phyloP scores from a whole-genome alignment of 2,113 vertebrate genomes.

The Capricornis sumatraensis region DNA sequence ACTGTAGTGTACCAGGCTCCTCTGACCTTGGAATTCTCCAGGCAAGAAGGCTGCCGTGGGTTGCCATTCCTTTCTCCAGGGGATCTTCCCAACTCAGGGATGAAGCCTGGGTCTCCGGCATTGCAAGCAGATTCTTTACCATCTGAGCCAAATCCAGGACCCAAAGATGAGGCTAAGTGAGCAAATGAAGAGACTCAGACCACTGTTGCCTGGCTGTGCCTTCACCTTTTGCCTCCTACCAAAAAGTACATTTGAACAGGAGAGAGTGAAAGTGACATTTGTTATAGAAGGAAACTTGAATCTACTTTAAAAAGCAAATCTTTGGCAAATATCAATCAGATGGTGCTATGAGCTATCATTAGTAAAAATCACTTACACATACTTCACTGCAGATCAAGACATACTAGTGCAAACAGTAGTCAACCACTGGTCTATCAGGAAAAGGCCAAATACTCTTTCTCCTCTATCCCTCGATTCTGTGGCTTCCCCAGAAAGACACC shows the following conservation, averaged over 20 bases:
- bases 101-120: background rate
- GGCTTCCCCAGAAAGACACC: background rate
- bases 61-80: background rate
- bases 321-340: background rate
- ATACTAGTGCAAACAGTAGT: background rate
- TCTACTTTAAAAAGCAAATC: background rate
- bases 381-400: background rate
- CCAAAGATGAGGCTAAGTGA: background rate
- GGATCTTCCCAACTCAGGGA: background rate
- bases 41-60: background rate
- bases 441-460: background rate
- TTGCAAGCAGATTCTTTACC: background rate
- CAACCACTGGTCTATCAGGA: background rate
- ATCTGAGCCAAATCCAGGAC: background rate
- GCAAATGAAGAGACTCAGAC: background rate
- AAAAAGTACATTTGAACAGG: background rate
- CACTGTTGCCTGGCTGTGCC: fast-evolving
- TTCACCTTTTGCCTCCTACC: background rate
- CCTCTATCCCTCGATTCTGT: background rate
- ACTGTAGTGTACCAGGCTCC: background rate
- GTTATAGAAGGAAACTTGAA: background rate
- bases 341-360: background rate
- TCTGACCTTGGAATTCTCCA: background rate
- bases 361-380: background rate
- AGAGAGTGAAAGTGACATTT: background rate